These are phyloP conservation scores for Callyntrura sp. DNA, from an alignment of 2,888 invertebrate genomes.

Conservation along the genomic window DNA sequence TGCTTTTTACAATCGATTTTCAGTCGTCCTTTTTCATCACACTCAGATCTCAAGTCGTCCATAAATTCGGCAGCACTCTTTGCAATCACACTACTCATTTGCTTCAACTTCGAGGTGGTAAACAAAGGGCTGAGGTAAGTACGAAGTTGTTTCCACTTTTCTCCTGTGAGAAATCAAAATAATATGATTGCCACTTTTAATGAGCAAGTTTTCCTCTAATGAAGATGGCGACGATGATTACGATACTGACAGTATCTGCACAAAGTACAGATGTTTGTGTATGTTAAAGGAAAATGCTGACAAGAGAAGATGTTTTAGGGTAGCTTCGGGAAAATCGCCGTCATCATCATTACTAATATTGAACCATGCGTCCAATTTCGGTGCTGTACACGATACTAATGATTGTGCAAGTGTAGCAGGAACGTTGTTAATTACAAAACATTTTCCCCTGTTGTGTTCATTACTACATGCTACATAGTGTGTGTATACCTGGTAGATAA, in stretches of 20 bases:
- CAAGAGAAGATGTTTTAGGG: not conserved
- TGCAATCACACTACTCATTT: constrained; percentile 77
- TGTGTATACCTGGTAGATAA: constrained; percentile 80
- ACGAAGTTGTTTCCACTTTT: constrained; percentile 83
- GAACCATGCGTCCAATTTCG: too few species aligned
- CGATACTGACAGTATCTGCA: not conserved
- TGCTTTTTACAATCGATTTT: constrained; percentile 82
- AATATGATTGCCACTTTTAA: constrained; percentile 49
- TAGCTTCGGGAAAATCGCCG: too few species aligned
- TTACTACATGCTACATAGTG: too few species aligned
- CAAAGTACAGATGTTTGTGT: not conserved
- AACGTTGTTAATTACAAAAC: not conserved
- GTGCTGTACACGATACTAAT: not conserved
- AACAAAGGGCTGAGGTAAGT: constrained; percentile 78
- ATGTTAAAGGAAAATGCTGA: not conserved
- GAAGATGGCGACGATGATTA: not conserved
- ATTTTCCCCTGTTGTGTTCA: not conserved
- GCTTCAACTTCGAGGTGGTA: constrained; percentile 80
- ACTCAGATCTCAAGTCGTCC: constrained; percentile 73
- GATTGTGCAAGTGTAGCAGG: not conserved
- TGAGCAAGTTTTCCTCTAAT: constrained; percentile 29
- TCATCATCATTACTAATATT: too few species aligned
- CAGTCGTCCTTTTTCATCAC: constrained; percentile 72
- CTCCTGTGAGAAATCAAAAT: constrained; percentile 77
- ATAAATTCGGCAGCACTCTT: constrained; percentile 76